Conservation (phyloP, 2,113 vertebrate genomes). For the Serinus canaria region DNA sequence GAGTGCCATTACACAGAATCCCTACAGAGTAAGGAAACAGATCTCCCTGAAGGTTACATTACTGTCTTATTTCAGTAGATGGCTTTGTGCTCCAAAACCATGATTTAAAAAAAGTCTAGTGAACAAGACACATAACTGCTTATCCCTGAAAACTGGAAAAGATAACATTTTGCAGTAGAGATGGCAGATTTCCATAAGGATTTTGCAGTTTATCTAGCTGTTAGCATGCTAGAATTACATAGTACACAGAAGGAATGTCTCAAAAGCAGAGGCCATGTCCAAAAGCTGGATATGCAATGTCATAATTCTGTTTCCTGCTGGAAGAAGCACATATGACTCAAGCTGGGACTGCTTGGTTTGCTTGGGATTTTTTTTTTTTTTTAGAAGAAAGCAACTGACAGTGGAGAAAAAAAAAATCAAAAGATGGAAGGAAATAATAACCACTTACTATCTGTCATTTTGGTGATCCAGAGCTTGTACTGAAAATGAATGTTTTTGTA, state of each 20-base stretch:
- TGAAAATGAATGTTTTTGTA: neutral
- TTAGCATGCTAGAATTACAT: neutral
- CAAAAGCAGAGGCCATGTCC: neutral
- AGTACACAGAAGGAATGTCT: neutral
- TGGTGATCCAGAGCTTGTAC: neutral
- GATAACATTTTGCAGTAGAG: neutral
- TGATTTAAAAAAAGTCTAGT: neutral
- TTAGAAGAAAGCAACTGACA: neutral
- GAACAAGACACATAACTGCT: neutral
- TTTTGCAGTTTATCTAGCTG: neutral
- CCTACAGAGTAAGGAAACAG: neutral
- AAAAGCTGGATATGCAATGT: neutral
- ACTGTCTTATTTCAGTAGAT: neutral
- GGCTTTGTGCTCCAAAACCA: neutral
- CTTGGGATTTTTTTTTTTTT: neutral
- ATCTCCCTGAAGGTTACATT: neutral
- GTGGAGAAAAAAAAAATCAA: neutral
- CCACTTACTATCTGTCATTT: neutral
- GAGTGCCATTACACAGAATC: neutral
- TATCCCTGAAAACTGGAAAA: neutral
- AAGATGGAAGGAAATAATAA: neutral
- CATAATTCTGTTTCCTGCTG: neutral
- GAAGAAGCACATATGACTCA: neutral
- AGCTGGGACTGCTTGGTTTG: neutral
- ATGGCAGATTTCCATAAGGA: neutral